These are phyloP conservation scores for Cremastinae sp. DNA, from an alignment of 2,888 invertebrate genomes.

Conservation along the genomic window DNA sequence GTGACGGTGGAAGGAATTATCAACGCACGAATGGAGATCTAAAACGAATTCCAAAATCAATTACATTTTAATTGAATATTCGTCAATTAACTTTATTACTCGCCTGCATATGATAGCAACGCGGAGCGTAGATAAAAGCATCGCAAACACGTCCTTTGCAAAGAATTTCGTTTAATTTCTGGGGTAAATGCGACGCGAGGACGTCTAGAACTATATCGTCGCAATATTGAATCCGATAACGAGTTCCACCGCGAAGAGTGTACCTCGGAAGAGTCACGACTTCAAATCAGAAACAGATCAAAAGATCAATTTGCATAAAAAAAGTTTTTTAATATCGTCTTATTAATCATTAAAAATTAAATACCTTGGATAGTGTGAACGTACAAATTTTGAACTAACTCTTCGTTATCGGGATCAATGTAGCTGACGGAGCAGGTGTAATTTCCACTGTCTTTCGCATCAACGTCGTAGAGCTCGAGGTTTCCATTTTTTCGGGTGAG, in stretches of 20 bases:
- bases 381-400: constrained; percentile 67
- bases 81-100: too few species aligned
- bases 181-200: constrained; percentile 67
- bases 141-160: constrained; percentile 70
- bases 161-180: constrained; percentile 70
- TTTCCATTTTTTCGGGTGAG: constrained; percentile 69
- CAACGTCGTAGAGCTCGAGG: constrained; percentile 69
- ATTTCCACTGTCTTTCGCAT: constrained; percentile 70
- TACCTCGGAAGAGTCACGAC: constrained; percentile 72
- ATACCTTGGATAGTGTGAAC: constrained; percentile 69
- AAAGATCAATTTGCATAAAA: too few species aligned
- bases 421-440: constrained; percentile 71
- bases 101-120: constrained; percentile 68
- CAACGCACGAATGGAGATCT: constrained; percentile 61
- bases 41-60: constrained; percentile 12
- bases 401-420: constrained; percentile 71
- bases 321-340: too few species aligned
- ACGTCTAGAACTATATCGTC: constrained; percentile 70
- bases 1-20: constrained; percentile 65
- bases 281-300: too few species aligned
- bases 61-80: constrained; percentile 7
- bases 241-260: constrained; percentile 69
- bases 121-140: constrained; percentile 68
- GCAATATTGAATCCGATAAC: constrained; percentile 68
- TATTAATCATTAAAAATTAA: background rate